phyloP scores from a whole-genome alignment of 1,140 invertebrate genomes.

The Nautilus pompilius region DNA sequence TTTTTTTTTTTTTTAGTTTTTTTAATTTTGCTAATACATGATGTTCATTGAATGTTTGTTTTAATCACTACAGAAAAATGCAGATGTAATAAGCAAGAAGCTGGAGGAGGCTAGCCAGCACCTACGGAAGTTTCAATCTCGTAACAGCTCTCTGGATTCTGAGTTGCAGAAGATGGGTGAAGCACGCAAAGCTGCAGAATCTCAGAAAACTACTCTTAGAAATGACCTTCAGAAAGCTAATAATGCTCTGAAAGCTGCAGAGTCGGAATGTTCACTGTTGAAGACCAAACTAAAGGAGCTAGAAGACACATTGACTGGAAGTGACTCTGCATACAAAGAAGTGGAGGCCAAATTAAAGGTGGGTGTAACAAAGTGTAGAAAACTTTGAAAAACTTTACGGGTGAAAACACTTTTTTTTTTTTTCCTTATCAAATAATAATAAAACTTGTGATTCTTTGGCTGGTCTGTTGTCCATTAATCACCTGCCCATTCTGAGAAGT shows the following conservation, averaged over 20 bases:
- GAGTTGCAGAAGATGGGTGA: too few relatives aligned
- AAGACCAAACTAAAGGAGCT: conserved; percentile 39
- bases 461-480: too few relatives aligned
- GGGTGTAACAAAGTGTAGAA: too few relatives aligned
- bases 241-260: conserved; percentile 17
- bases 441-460: too few relatives aligned
- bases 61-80: conserved; percentile 38
- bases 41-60: conserved; percentile 2
- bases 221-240: conserved; percentile 28
- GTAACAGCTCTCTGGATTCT: conserved; percentile 25
- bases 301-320: conserved; percentile 29
- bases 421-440: too few relatives aligned
- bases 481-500: too few relatives aligned
- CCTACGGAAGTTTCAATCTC: conserved; percentile 30
- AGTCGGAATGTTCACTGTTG: conserved; percentile 31
- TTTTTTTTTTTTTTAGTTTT: not conserved
- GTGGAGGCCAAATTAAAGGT: conserved; percentile 39
- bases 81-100: conserved; percentile 30
- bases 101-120: conserved; percentile 41
- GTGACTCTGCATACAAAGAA: conserved; percentile 25
- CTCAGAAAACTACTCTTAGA: not conserved
- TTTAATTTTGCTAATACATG: not conserved
- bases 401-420: too few relatives aligned
- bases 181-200: not conserved
- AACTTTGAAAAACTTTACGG: too few relatives aligned